phyloP scores from a whole-genome alignment of 64 coral and sea anemone genomes.

The Montipora sp. region DNA sequence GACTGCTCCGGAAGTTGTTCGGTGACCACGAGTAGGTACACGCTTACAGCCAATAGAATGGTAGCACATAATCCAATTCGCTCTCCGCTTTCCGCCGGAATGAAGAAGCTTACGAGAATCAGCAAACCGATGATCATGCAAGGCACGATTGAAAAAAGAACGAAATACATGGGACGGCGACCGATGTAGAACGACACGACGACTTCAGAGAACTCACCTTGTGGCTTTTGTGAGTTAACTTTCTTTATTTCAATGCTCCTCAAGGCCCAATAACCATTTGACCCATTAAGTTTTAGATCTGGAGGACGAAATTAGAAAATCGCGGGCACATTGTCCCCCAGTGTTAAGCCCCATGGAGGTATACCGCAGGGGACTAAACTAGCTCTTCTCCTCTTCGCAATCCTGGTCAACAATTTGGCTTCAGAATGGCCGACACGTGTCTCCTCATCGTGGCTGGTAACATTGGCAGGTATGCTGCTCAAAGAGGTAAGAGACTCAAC shows the following conservation, averaged over 20 bases:
- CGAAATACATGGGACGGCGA: slow-evolving; percentile 12
- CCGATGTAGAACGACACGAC: neutral
- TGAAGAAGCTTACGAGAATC: slow-evolving; percentile 38
- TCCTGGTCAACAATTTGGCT: too few relatives aligned
- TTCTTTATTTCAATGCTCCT: neutral
- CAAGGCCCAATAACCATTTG: slow-evolving; percentile 31
- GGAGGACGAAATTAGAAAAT: neutral
- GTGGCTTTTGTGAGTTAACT: neutral
- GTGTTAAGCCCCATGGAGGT: too few relatives aligned
- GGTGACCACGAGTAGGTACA: slow-evolving; percentile 7
- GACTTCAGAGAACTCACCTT: neutral
- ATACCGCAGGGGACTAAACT: too few relatives aligned
- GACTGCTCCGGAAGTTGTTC: slow-evolving; percentile 15
- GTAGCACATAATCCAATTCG: slow-evolving; percentile 28
- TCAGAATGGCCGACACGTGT: too few relatives aligned
- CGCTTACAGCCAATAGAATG: slow-evolving; percentile 12
- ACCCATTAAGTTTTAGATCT: slow-evolving; percentile 9
- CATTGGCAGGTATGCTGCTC: too few relatives aligned
- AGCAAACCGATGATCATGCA: slow-evolving; percentile 11
- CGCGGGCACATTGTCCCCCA: too few relatives aligned
- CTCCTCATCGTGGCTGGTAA: too few relatives aligned
- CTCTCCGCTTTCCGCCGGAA: slow-evolving; percentile 37
- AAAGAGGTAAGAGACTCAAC: too few relatives aligned
- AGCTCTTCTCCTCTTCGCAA: too few relatives aligned
- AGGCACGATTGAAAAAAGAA: slow-evolving; percentile 16